Base-by-base conservation (phyloP, 2,113 vertebrate genomes). In the Corythornis vintsioides region DNA sequence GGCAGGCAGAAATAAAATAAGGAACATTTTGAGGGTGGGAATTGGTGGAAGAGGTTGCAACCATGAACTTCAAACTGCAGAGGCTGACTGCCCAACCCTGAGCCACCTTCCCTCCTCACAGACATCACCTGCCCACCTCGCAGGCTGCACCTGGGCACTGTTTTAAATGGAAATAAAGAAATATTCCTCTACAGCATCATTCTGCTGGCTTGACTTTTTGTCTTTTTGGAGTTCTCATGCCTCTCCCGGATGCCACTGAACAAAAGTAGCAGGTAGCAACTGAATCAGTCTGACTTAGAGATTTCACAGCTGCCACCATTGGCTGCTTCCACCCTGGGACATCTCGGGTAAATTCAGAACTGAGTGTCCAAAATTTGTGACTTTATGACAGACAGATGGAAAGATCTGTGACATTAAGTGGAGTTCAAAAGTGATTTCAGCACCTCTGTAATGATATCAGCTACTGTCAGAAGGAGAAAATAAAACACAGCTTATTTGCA, bases 1-100 rank as follows among this genome's bases (percentile, higher is more conserved):
- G 57, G 74, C 76, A 73, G 59, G 63, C 50, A 96, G 86, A 72
- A 95, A 95, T 89, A 77, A 93, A 93, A 92, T 60, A 90, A 81
- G 86, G 89, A 94, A 90, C 50, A 90, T 63, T 90, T 66, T 92
- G 93, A 95, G 81, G 86, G 31, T 52, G 71, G 92, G 48, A 86
- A 92, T 7, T 21, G 56, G 42, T 55, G 66, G 55, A 94, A 86
- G 0, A 7, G 74, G 77, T 95, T 95, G 66, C 40, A 90, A 82
- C 45, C 40, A 13, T 1, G 29, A 83, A 65, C 28, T 88, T 90
- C 69, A 78, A 75, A 80, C 17, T 6, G 2, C 61, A 50, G 19
- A 69, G 70, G 64, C 25, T 9, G 4, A 50, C 12, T 65, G 74
- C 22, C 63, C 8, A 9, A 28, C 11, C 26, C 55, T 31, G 47